Conservation (phyloP, 1,140 invertebrate genomes). For the Chironomus striatipennis region DNA sequence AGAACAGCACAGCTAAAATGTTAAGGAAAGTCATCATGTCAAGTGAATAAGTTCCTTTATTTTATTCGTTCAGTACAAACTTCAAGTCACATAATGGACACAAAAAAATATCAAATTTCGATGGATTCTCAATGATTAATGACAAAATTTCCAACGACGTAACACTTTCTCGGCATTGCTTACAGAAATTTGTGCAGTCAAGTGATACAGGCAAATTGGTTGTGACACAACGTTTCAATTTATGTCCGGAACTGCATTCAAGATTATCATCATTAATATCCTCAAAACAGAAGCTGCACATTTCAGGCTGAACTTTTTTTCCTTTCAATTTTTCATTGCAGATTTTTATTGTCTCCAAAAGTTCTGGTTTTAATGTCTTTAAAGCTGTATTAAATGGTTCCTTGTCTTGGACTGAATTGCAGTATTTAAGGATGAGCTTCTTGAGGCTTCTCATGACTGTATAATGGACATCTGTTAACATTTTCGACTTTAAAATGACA, state of each 20-base stretch:
- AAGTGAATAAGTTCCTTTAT: background rate
- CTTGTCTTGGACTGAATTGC: background rate
- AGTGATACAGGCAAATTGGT: background rate
- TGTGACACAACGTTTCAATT: background rate
- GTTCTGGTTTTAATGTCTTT: background rate
- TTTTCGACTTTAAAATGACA: background rate
- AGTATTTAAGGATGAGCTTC: background rate
- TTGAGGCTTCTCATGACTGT: background rate
- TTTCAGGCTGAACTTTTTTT: background rate
- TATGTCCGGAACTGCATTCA: background rate
- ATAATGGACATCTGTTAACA: background rate
- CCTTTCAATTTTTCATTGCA: background rate
- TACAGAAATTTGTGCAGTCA: background rate
- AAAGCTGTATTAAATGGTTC: background rate
- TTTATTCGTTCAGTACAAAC: background rate
- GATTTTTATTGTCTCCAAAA: background rate
- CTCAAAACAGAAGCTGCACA: background rate
- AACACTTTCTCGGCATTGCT: background rate
- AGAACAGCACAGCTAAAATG: background rate
- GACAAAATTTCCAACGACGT: background rate
- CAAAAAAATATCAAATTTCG: background rate
- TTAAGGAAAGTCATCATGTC: background rate
- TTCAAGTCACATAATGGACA: background rate
- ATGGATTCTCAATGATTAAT: background rate
- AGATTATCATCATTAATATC: background rate